Conservation (phyloP, 2,797 vertebrate species). For the Helicolenus hilgendorfi region DNA sequence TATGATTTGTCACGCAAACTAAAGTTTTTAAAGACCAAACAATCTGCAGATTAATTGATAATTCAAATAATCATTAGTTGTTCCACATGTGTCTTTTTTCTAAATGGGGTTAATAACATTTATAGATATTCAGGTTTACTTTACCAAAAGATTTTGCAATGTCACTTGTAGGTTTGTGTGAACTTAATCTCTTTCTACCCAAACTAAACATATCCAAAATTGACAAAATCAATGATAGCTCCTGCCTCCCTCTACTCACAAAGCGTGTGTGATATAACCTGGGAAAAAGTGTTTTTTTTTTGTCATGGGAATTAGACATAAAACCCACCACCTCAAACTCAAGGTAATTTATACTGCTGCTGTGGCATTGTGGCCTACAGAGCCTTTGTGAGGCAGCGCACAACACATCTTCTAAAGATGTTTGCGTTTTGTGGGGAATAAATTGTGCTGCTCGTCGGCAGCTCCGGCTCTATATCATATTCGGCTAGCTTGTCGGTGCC, state of each 20-base stretch:
- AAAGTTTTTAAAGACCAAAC: neutral
- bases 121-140: neutral
- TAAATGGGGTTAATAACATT: neutral
- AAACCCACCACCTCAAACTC: conserved; percentile 82
- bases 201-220: neutral
- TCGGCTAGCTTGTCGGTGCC: conserved; percentile 80
- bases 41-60: neutral
- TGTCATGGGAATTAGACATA: conserved; percentile 84
- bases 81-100: neutral
- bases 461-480: conserved; percentile 87
- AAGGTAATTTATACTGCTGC: conserved; percentile 85
- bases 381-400: conserved; percentile 85
- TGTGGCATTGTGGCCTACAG: conserved; percentile 82
- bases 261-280: conserved; percentile 63
- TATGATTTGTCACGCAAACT: neutral
- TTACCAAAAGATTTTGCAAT: neutral
- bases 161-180: neutral
- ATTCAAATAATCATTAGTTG: neutral
- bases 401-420: conserved; percentile 89
- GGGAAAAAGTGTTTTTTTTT: conserved; percentile 52
- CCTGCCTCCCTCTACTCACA: neutral
- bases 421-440: conserved; percentile 88
- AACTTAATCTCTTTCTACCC: neutral
- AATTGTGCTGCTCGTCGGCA: conserved; percentile 81
- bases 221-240: neutral